Base-by-base conservation (phyloP, 2,113 vertebrate species). In the Lophius piscatorius region DNA sequence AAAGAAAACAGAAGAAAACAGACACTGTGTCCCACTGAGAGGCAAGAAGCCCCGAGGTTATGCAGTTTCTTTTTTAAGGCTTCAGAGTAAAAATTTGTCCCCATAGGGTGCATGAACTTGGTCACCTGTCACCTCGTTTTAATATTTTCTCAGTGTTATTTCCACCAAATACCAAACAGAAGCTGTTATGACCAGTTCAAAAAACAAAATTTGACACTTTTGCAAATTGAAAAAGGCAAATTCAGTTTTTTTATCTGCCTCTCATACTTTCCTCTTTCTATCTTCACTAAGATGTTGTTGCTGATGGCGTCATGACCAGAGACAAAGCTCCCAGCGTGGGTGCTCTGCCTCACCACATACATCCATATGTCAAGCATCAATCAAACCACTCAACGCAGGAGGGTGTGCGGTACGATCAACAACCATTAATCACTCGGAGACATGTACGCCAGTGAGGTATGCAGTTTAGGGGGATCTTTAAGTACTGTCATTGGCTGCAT, bases 281-380 rank as follows among this genome's bases (percentile, higher is more conserved):
- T 49, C n/a, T 14, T 44, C 3, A 18, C 38, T 45, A 50, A 59
- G 49, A 70, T 44, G 20, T 28, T 16, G 45, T 55, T 51, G 58
- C 47, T 40, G 40, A 50, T 31, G 59, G 54, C 21, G 20, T 18
- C 65, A 41, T 46, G 56, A 50, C n/a, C 51, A 2, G 59, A 68
- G 63, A 58, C 46, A 65, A 31, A 11, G 22, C 71, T 46, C 45
- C 42, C 69, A 48, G 51, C 51, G 39, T 33, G 68, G 59, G 28
- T 57, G 71, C 73, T 74, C 73, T 29, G 41, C 77, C 49, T 20
- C 45, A 71, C 35, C 73, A 63, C 79, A 76, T 78, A 79, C 76
- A 78, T 80, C 70, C 74, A 69, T 65, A 72, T 86, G 82, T 84
- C 83, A 81, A 18, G 3, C 81, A 84, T 88, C 84, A 75, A 82